Conservation (phyloP, 2,797 vertebrate species). For the Spheniscus humboldti region DNA sequence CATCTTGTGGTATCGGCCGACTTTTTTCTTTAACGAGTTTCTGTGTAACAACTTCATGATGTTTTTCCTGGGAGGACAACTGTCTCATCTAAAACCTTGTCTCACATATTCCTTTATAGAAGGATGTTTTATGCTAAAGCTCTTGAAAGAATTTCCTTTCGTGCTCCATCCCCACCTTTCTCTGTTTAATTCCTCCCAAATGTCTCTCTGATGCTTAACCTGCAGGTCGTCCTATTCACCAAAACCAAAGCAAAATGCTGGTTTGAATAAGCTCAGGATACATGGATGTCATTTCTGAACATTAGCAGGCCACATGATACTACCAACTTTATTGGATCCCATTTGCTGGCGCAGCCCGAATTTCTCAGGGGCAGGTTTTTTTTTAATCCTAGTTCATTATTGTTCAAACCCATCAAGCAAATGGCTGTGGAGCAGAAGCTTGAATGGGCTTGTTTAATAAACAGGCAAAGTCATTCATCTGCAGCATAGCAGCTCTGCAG, state of each 20-base stretch:
- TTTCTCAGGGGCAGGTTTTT: slow-evolving; percentile 55
- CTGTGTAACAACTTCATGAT: slow-evolving; percentile 49
- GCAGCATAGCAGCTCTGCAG: slow-evolving; percentile 17
- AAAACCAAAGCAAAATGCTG: slow-evolving; percentile 23
- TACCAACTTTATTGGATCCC: slow-evolving; percentile 27
- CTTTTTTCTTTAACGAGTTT: slow-evolving; percentile 1
- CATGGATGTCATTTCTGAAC: slow-evolving; percentile 5
- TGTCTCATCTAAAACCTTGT: slow-evolving; percentile 26
- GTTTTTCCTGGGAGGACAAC: slow-evolving; percentile 43
- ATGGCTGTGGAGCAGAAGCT: slow-evolving; percentile 40
- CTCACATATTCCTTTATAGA: not conserved
- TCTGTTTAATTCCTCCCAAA: slow-evolving; percentile 13
- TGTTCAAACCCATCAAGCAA: slow-evolving; percentile 52
- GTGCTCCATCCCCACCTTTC: slow-evolving; percentile 6
- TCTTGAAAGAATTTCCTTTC: slow-evolving; percentile 44
- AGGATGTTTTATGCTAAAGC: not conserved
- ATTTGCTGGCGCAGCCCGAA: not conserved
- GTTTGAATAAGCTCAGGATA: slow-evolving; percentile 26
- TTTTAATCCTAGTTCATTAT: slow-evolving; percentile 55
- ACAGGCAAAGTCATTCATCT: slow-evolving; percentile 47
- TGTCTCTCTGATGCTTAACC: slow-evolving; percentile 36
- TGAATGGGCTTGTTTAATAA: slow-evolving; percentile 68
- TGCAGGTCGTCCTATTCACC: slow-evolving; percentile 7
- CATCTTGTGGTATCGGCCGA: slow-evolving; percentile 3
- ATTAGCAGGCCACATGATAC: slow-evolving; percentile 17